Percentiles rank a stretch among this genome's conserved stretches.
Conservation (phyloP, 2,113 vertebrate genomes). For the Heteronetta atricapilla region DNA sequence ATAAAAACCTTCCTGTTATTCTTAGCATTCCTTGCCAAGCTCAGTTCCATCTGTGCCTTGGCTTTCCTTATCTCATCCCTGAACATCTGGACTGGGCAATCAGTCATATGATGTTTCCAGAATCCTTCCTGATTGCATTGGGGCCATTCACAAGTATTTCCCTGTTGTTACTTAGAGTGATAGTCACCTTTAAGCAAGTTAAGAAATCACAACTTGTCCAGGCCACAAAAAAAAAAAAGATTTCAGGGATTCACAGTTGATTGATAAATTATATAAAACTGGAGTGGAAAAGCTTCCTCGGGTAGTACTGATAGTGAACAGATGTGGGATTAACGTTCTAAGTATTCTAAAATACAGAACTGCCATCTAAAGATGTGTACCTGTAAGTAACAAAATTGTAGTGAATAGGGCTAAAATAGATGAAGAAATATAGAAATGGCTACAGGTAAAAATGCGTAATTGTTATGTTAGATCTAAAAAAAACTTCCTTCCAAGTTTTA, state of each 20-base stretch:
- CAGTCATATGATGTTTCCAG: too few relatives aligned
- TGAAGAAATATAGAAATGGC: neutral
- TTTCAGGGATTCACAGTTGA: neutral
- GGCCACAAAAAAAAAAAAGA: neutral
- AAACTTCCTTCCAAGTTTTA: neutral
- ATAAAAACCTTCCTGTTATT: neutral
- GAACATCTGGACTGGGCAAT: too few relatives aligned
- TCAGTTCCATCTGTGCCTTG: neutral
- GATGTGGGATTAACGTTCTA: neutral
- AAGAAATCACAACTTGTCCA: neutral
- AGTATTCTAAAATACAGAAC: neutral
- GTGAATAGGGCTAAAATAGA: neutral
- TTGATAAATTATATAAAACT: neutral
- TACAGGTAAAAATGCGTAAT: neutral
- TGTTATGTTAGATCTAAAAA: neutral
- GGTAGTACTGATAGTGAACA: neutral
- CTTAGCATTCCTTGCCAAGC: neutral
- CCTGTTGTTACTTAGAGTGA: too few relatives aligned
- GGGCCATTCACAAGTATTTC: too few relatives aligned
- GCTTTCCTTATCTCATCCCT: neutral
- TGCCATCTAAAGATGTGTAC: neutral
- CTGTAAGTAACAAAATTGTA: neutral
- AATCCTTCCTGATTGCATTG: too few relatives aligned
- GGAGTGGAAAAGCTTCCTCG: neutral
- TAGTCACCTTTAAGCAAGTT: neutral